Percentiles rank a stretch among this genome's conserved stretches.
Conservation (phyloP, 2,888 invertebrate species). For the Parochlus steinenii region DNA sequence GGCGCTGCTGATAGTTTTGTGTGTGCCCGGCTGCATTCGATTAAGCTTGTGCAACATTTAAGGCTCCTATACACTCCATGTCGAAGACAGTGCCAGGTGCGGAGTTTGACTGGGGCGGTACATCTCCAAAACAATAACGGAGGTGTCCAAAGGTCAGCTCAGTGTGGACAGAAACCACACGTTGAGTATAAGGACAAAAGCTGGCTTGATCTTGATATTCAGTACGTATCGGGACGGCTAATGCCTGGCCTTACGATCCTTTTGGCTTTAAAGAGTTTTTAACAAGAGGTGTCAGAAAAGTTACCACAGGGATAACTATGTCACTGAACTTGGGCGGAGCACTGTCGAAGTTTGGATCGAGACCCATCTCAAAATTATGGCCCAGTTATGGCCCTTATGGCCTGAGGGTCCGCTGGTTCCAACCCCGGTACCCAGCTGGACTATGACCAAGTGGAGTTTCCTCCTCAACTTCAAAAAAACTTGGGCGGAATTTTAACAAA, state of each 20-base stretch:
- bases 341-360: too few species aligned
- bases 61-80: slow-evolving; percentile 33
- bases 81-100: slow-evolving; percentile 42
- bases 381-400: too few species aligned
- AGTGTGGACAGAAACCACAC: slow-evolving; percentile 52
- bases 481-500: too few species aligned
- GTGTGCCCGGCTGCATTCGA: too few species aligned
- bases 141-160: slow-evolving; percentile 46
- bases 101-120: slow-evolving; percentile 51
- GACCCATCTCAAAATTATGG: too few species aligned
- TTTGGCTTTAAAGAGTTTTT: slow-evolving; percentile 36
- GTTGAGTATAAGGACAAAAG: slow-evolving; percentile 54
- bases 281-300: slow-evolving; percentile 54
- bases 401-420: too few species aligned
- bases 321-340: too few species aligned
- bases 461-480: too few species aligned
- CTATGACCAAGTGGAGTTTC: too few species aligned
- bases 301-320: slow-evolving; percentile 56
- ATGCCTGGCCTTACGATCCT: slow-evolving; percentile 51
- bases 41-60: slow-evolving; percentile 14
- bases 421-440: too few species aligned
- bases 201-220: slow-evolving; percentile 49
- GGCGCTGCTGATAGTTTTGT: slow-evolving; percentile 14
- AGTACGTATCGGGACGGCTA: slow-evolving; percentile 45
- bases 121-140: slow-evolving; percentile 48